Evolutionary conservation across 2,888 invertebrate genomes (phyloP), one percentile per base, ranked within the genome.

Genomic region (Tenthredo distinguenda): DNA sequence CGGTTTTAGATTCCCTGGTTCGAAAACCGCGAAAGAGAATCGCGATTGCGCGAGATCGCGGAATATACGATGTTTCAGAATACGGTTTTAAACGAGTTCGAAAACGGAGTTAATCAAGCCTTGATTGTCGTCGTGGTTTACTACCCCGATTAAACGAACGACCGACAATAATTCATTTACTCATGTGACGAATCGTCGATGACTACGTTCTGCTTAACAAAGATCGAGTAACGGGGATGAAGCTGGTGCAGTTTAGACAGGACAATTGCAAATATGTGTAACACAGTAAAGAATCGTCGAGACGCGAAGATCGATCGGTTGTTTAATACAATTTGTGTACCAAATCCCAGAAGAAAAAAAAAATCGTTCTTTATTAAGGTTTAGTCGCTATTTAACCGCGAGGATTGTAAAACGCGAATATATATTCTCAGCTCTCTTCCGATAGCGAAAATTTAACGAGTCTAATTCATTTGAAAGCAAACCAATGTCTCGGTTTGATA

Each of bases 401-500:
- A 12, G 43, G 72, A 43, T 43, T 74, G 74, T 74, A 43, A 74
- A 74, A 74, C 43, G 43, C 68, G 43, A 43, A 31, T 65, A 31
- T 15, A 4, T 21, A 43, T 43, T 43, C 37, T 18, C 68, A 68
- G 12, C 10, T 12, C 68, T 12, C 68, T 68, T 34, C 1, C 31
- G 15, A 7, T 15, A 37, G 18, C 31, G 79, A 58, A 34, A 55
- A 79, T 79, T 79, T 79, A 79, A 79, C 81, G 81, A 81, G 4
- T 21, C 47, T 68, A 83, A 83, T 83, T 83, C 83, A 50, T 50
- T 81, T 83, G 65, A 83, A 83, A 83, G 83, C 18, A 83, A 83
- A 83, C 47, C 83, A 83, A 83, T 83, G 83, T 83, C 58, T 62
- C 21, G 21, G 62, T 34, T 40, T 81, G 81, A 81, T 62, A 81